Conservation (phyloP, 2,113 vertebrate species). For the Menura novaehollandiae region DNA sequence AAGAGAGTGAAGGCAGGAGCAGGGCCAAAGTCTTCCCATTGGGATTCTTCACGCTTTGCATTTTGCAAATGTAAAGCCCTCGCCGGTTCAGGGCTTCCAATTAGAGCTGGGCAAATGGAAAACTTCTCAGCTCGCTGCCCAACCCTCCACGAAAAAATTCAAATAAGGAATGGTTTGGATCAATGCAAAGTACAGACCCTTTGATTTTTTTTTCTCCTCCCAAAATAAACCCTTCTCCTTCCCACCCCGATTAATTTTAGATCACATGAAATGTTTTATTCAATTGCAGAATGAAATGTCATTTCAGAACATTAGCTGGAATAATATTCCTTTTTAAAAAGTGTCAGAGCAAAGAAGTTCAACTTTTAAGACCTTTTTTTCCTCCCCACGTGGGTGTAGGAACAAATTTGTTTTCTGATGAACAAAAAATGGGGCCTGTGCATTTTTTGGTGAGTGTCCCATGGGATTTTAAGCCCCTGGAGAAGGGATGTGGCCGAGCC, state of each 20-base stretch:
- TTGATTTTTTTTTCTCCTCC: background rate
- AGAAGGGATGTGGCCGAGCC: background rate
- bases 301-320: background rate
- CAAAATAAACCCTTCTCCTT: slow-evolving; percentile 26
- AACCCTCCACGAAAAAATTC: background rate
- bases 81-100: background rate
- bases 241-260: slow-evolving; percentile 32
- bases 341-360: background rate
- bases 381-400: background rate
- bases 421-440: rapidly evolving
- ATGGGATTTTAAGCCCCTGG: background rate
- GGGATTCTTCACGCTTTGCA: background rate
- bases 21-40: background rate
- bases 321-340: slow-evolving; percentile 14
- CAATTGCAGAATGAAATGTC: slow-evolving; percentile 2
- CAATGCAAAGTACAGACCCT: background rate
- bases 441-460: background rate
- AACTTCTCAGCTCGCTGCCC: background rate
- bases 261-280: slow-evolving; percentile 48
- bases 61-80: background rate
- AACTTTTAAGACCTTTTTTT: background rate
- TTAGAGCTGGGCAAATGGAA: slow-evolving; percentile 8
- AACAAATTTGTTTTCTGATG: background rate
- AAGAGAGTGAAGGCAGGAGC: background rate
- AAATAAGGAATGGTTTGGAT: background rate